phyloP scores from a whole-genome alignment of 2,113 vertebrate genomes.

The Galemys pyrenaicus region DNA sequence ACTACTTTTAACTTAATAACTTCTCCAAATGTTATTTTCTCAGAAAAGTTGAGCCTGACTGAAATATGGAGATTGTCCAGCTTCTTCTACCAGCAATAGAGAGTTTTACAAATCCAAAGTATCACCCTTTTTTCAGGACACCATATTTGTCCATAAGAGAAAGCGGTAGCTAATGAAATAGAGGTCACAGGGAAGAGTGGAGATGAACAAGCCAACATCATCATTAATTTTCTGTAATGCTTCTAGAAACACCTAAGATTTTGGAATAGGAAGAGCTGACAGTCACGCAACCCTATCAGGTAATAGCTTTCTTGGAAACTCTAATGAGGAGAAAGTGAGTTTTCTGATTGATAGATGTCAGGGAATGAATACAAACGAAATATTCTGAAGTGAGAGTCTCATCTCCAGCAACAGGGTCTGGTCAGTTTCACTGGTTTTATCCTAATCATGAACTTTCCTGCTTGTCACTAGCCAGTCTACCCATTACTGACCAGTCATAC shows the following conservation, averaged over 20 bases:
- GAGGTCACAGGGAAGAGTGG: not conserved
- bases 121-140: not conserved
- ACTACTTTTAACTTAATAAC: not conserved
- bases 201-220: too few species aligned
- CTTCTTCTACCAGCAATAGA: not conserved
- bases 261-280: not conserved
- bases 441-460: conserved; percentile 43
- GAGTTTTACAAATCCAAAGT: not conserved
- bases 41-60: not conserved
- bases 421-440: not conserved
- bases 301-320: not conserved
- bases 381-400: not conserved
- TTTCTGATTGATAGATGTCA: conserved; percentile 44
- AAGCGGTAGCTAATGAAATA: not conserved
- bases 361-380: conserved; percentile 46
- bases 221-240: not conserved
- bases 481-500: conserved; percentile 6
- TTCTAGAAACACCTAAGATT: not conserved
- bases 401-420: not conserved
- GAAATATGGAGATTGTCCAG: not conserved
- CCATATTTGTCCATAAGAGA: not conserved
- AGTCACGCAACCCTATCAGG: not conserved
- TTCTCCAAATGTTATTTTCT: not conserved
- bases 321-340: not conserved
- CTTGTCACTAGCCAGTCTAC: conserved; percentile 20